These are phyloP conservation scores for Karalla daura DNA, from an alignment of 2,797 vertebrate species.

Conservation along the genomic window DNA sequence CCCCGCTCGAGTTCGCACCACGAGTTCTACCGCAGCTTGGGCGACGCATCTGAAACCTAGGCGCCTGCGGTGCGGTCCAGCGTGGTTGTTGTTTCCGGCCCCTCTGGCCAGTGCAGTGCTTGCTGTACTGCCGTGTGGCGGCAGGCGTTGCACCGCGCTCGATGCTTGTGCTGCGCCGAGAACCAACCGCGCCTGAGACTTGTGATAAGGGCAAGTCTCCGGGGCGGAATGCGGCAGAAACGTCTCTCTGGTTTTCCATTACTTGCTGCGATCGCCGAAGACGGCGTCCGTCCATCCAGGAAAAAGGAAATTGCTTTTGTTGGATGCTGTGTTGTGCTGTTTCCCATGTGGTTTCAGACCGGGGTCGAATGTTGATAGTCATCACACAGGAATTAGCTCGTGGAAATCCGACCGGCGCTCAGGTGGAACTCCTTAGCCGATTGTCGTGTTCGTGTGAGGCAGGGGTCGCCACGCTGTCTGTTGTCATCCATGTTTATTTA, in stretches of 20 bases:
- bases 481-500: neutral
- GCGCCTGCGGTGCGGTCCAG: neutral
- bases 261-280: slow-evolving; percentile 14
- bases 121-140: slow-evolving; percentile 10
- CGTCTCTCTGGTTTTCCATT: neutral
- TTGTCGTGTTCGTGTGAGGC: slow-evolving; percentile 14
- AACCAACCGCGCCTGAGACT: slow-evolving; percentile 3
- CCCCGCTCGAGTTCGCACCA: no score
- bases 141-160: slow-evolving; percentile 5
- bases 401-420: slow-evolving; percentile 9
- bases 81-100: slow-evolving; percentile 5
- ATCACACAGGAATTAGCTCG: slow-evolving; percentile 7
- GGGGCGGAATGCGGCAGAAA: slow-evolving; percentile 8
- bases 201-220: slow-evolving; percentile 17
- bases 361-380: slow-evolving; percentile 3
- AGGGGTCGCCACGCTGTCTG: neutral
- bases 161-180: slow-evolving; percentile 1
- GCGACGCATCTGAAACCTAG: slow-evolving; percentile 16
- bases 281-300: neutral
- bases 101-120: neutral
- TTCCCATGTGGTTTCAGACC: neutral
- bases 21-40: slow-evolving; percentile 20
- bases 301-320: slow-evolving; percentile 15
- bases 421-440: slow-evolving; percentile 5
- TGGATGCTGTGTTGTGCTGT: neutral